Evolutionary conservation across 2,888 invertebrate species (phyloP), one percentile per base, ranked within the genome.

Genomic region (Empis livida): DNA sequence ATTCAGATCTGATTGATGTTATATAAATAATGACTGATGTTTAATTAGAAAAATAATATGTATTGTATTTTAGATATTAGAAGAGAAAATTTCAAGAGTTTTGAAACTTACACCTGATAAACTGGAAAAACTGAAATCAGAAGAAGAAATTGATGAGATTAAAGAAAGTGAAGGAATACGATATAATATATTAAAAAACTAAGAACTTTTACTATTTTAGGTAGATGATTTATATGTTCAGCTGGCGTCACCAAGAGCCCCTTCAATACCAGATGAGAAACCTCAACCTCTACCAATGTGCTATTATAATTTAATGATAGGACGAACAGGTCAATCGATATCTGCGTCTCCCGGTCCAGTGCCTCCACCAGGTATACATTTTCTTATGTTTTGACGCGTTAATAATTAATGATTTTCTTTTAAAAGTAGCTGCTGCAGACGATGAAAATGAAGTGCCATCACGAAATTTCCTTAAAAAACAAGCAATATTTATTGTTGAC

Each of bases 371-470:
- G 69, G 68, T 68, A 54, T 17, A 27, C 23, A 31, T 35, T 30
- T n/a, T n/a, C n/a, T n/a, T n/a, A n/a, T n/a, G n/a, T n/a, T n/a
- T n/a, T n/a, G n/a, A n/a, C n/a, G 6, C 11, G 15, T 23, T 37
- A 39, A 17, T 37, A 17, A 15, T 6, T n/a, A 32, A 17, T 27
- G 11, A 11, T 17, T 15, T 17, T 16, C n/a, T 38, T 15, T 14
- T 14, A 27, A 16, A 30, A 46, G 35, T 51, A 60, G 63, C 59
- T 73, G 77, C 74, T 5, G 80, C 84, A 0, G 88, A 88, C 49
- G 88, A 88, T 52, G 88, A 88, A 59, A 87, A 84, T 53, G 89
- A 89, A 60, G 82, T 89, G 40, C 88, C 89, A 1, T 84, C 88
- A 0, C 74, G 89, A 43, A 80, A 79, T 51, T 80, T 78, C 62